Evolutionary conservation across 2,888 invertebrate genomes (phyloP), one percentile per base, ranked within the genome.

Genomic region (Tiphia femorata): DNA sequence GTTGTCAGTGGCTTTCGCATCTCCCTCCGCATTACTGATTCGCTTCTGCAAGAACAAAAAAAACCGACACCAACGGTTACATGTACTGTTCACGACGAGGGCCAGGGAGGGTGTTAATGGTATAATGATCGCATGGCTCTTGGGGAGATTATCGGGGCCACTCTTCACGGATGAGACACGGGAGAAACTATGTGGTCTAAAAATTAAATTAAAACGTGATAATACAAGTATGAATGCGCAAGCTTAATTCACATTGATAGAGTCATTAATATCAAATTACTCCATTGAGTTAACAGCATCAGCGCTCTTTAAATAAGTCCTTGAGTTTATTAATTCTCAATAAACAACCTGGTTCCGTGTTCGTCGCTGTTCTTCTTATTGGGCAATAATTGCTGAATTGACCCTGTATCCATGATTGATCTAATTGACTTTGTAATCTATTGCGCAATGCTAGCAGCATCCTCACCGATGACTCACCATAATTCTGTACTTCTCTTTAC

Each of bases 401-500:
- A 37, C 16, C 2, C 17, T 37, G 19, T 37, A 16, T 17, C 10
- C 19, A 37, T 19, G 17, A 7, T 19, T 35, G 16, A 35, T 14
- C 14, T 6, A 14, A 6, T n/a, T 25, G 25, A 4, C 25, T 6
- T 25, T 25, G 8, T 25, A 6, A 25, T 25, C 8, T 6, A 25
- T 25, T 5, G 25, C 5, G 25, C 25, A 8, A 25, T 5, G 4
- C n/a, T n/a, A n/a, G n/a, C n/a, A n/a, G 12, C 12, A 8, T 12
- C 7, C 14, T 33, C 33, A 4, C 33, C 35, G 40, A 52, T 60
- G 41, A 62, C 86, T 88, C 84, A 92, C 92, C 92, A 92, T 91
- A 75, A 92, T 92, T 78, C 92, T 86, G 78, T 90, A 89, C 79
- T 92, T 92, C 80, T 92, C 92, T 81, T 92, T 91, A 84, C 93